Conservation (phyloP, 2,888 invertebrate genomes). For the Spisula solida region DNA sequence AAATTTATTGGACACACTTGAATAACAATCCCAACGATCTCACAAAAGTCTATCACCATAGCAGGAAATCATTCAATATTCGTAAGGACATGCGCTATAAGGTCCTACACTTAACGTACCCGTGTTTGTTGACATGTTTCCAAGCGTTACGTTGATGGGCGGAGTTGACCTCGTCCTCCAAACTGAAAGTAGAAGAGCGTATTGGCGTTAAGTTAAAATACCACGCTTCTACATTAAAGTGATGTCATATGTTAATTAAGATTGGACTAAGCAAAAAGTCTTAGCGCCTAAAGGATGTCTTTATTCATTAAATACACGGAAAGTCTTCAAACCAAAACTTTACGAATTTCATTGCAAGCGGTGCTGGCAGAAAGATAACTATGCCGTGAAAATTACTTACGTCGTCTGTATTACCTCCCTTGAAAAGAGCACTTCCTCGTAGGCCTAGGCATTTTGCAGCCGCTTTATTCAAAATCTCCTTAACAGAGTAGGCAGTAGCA, state of each 20-base stretch:
- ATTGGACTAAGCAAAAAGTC: background rate
- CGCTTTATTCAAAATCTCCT: no score
- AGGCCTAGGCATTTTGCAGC: no score
- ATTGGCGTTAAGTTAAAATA: background rate
- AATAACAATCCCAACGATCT: conserved; percentile 56
- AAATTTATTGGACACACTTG: conserved; percentile 60
- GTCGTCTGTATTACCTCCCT: background rate
- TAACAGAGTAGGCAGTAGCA: no score
- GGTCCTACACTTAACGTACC: conserved; percentile 51
- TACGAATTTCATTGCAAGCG: background rate
- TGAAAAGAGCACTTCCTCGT: no score
- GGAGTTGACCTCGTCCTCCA: conserved; percentile 47
- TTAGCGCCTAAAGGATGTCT: background rate
- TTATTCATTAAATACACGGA: background rate
- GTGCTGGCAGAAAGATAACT: background rate
- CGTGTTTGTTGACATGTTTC: conserved; percentile 72
- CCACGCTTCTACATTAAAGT: background rate
- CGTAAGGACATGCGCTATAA: conserved; percentile 54
- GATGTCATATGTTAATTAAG: background rate
- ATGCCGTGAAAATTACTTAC: background rate
- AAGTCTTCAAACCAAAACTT: background rate
- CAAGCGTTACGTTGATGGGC: conserved; percentile 63
- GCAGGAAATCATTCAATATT: conserved; percentile 66
- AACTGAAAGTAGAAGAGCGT: conserved; percentile 59
- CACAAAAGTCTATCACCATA: conserved; percentile 71